Percentiles rank a stretch among this genome's conserved stretches.
Conservation (phyloP, 2,113 vertebrate genomes). For the Dryoscopus gambensis region DNA sequence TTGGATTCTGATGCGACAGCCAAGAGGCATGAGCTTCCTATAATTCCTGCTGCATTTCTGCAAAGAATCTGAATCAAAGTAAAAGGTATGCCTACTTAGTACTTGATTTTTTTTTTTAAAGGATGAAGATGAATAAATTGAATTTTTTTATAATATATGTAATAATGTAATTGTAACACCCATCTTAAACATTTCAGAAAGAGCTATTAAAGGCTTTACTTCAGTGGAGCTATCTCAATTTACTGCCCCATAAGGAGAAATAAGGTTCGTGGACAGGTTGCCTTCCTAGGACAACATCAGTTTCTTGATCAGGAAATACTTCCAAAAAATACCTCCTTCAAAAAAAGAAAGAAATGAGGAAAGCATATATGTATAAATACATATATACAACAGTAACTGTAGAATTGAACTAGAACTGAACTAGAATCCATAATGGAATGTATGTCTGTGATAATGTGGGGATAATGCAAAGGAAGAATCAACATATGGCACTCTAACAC, state of each 20-base stretch:
- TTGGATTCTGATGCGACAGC: neutral
- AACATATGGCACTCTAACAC: neutral
- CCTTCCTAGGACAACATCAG: neutral
- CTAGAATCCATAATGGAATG: neutral
- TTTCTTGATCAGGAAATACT: neutral
- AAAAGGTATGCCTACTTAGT: neutral
- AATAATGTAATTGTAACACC: neutral
- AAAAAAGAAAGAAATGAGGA: neutral
- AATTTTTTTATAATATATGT: neutral
- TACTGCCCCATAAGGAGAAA: neutral
- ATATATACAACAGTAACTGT: neutral
- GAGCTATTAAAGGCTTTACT: neutral
- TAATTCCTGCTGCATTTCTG: neutral
- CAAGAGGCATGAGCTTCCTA: neutral
- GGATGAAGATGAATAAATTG: neutral
- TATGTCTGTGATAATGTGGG: neutral
- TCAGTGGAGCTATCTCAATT: neutral
- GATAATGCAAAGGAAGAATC: neutral
- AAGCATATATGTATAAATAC: neutral
- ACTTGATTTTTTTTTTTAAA: neutral
- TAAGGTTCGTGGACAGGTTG: neutral
- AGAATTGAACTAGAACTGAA: neutral
- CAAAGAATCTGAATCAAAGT: neutral
- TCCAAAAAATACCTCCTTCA: neutral
- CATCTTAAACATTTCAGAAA: neutral